Conservation (phyloP, 2,888 invertebrate genomes). For the Drosophila melanosoma region DNA sequence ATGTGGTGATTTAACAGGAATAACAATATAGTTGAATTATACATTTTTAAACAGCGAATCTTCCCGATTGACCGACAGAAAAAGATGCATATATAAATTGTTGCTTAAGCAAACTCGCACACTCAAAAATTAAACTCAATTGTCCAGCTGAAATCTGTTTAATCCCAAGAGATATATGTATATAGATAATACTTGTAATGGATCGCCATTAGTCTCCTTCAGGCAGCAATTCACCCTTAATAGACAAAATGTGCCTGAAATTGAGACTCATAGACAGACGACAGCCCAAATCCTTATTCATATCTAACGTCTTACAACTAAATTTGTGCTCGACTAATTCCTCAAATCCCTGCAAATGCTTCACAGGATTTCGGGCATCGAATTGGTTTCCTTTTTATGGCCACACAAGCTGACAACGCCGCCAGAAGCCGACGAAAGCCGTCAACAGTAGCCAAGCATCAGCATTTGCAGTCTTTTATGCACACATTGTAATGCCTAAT, state of each 20-base stretch:
- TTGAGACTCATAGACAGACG: constrained; percentile 1
- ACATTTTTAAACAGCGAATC: not conserved
- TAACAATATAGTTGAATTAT: not conserved
- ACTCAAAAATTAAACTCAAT: constrained; percentile 18
- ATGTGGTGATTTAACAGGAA: not conserved
- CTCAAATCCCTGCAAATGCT: constrained; percentile 74
- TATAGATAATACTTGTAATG: constrained; percentile 28
- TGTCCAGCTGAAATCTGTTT: constrained; percentile 32
- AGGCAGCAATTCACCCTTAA: constrained; percentile 35
- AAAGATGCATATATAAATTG: not conserved
- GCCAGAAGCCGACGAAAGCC: constrained; percentile 5
- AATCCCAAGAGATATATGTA: constrained; percentile 15
- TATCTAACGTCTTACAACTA: constrained; percentile 16
- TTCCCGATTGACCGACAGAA: not conserved
- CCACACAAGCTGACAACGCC: constrained; percentile 23
- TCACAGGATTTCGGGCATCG: constrained; percentile 64
- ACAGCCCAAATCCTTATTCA: constrained; percentile 1
- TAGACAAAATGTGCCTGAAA: constrained; percentile 23
- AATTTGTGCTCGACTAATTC: constrained; percentile 62
- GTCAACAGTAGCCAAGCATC: constrained; percentile 16
- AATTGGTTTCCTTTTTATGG: constrained; percentile 59
- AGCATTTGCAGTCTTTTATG: constrained; percentile 55
- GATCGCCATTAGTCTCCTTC: constrained; percentile 22
- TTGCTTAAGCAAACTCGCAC: not conserved
- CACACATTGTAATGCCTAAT: constrained; percentile 74